Base-by-base conservation (phyloP, 2,888 invertebrate species). In the Craniophora ligustri region DNA sequence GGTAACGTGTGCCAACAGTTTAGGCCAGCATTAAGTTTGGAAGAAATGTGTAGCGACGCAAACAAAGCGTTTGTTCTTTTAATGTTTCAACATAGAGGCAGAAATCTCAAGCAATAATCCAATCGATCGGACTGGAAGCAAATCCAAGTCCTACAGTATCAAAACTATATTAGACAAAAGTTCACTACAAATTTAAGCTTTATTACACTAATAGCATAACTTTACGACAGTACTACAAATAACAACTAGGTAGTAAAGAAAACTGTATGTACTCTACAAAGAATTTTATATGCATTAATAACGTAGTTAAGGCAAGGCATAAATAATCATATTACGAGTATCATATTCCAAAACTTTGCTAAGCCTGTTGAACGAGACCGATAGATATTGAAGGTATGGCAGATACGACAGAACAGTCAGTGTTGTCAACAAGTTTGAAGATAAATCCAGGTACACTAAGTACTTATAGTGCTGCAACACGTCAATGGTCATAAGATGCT, bases 391-490 rank as follows among this genome's bases (percentile, higher is more conserved):
- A 23, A 95, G 79, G 74, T 95, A 95, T 0, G 88, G 94, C 10
- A 95, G 84, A 49, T 87, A 72, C 0, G 93, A 91, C 1, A 95
- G 82, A 10, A 94, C 89, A n/a, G 75, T 82, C 40, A 95, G 75
- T 31, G 94, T 89, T 5, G 85, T 85, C 46, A 95, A 77, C 11
- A 88, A 81, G 78, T 95, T 95, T n/a, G 90, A 84, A 0, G 95
- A 94, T 10, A 95, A 75, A 72, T 95, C 94, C 62, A 95, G 79
- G 65, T 94, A 95, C 48, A 95, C 95, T 26, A 95, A 78, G 74
- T 94, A 95, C 70, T 93, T 94, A 78, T 95, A 95, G 50, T 91
- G 82, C 58, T 87, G 79, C 36, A 95, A 69, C 1, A 94, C 85
- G 10, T 91, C 87, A 34, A 95, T 94, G 57, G 95, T 91, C 1